phyloP scores from a whole-genome alignment of 2,797 vertebrate species.

The Eulemur albifrons region DNA sequence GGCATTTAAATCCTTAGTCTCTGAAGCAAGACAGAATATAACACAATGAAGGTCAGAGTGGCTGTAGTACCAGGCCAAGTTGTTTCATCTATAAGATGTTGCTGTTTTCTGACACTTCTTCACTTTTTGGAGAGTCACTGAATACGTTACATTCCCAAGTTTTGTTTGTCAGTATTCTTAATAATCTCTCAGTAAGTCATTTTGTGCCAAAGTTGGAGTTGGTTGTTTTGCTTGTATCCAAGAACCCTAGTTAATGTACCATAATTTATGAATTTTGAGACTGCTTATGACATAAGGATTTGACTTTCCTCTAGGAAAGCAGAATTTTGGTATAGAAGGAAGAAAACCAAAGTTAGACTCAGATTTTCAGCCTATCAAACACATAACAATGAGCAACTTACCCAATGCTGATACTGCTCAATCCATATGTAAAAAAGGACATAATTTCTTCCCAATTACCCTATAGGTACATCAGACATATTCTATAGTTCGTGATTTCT shows the following conservation, averaged over 20 bases:
- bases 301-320: neutral
- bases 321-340: neutral
- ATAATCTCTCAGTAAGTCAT: neutral
- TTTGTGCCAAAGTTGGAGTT: neutral
- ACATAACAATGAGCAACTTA: neutral
- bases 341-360: neutral
- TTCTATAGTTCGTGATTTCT: neutral
- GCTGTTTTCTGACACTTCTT: neutral
- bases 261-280: neutral
- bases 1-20: neutral
- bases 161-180: neutral
- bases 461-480: neutral
- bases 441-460: neutral
- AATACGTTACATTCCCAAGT: neutral
- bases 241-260: neutral
- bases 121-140: neutral
- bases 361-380: neutral
- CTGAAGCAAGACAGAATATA: neutral
- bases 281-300: neutral
- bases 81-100: neutral
- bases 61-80: no score
- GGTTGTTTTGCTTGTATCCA: neutral
- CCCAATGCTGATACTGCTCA: neutral
- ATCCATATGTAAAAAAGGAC: neutral
- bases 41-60: neutral